Evolutionary conservation across 2,113 vertebrate species (phyloP).

Genomic region (Pteropus alecto): DNA sequence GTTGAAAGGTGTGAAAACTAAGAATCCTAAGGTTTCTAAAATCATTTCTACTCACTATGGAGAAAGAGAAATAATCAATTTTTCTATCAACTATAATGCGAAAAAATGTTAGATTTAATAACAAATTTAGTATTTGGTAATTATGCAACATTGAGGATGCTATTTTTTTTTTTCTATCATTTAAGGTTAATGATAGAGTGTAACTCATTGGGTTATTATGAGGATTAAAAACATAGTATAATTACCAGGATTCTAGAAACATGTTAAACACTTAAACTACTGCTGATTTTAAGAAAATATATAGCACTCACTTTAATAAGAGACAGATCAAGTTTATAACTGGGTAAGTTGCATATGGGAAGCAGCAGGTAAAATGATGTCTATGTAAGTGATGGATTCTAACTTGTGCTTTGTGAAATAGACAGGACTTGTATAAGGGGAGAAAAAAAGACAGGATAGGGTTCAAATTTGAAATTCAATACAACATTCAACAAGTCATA

Average conservation of each 20-base stretch:
- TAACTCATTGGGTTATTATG: not conserved
- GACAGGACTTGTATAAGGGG: not conserved
- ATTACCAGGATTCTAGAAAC: not conserved
- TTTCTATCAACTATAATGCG: not conserved
- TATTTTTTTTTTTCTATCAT: not conserved
- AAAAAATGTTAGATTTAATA: not conserved
- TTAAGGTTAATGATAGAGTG: not conserved
- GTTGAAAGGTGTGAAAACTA: not conserved
- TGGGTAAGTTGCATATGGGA: not conserved
- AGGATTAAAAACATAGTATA: not conserved
- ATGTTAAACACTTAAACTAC: not conserved
- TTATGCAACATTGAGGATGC: not conserved
- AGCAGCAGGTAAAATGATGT: not conserved
- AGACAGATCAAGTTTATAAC: not conserved
- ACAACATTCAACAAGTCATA: not conserved
- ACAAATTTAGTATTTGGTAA: not conserved
- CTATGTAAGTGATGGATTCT: not conserved
- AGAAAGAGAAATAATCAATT: not conserved
- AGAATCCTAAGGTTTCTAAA: not conserved
- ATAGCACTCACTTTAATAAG: not conserved
- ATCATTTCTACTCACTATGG: not conserved
- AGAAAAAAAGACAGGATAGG: not conserved
- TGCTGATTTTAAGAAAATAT: not conserved
- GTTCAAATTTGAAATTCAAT: not conserved
- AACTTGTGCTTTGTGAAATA: not conserved